Conservation (phyloP, 2,113 vertebrate genomes). For the Takifugu flavidus region DNA sequence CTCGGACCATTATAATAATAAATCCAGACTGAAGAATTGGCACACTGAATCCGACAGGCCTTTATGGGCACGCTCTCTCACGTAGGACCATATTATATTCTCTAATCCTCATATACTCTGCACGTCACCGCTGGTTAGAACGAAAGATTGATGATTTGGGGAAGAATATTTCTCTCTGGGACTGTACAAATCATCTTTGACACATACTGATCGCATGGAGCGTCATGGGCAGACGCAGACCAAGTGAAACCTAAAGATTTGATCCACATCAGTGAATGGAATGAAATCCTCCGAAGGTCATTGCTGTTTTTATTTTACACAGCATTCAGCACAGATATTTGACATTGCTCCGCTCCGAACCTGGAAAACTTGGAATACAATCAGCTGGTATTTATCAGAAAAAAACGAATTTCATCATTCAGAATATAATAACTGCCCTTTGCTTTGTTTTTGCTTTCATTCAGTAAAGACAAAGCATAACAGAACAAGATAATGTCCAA, state of each 20-base stretch:
- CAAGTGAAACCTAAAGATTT: conserved; percentile 19
- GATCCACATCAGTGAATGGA: conserved; percentile 17
- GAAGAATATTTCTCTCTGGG: conserved; percentile 40
- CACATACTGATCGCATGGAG: conserved; percentile 41
- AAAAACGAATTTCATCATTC: too few species aligned
- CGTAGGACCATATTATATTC: conserved; percentile 42
- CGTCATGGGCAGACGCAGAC: conserved; percentile 9
- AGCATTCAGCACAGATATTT: conserved; percentile 3
- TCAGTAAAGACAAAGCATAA: too few species aligned
- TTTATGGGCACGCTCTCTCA: conserved; percentile 63
- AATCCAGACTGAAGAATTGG: conserved; percentile 60
- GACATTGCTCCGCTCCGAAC: not conserved
- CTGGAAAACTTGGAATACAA: too few species aligned
- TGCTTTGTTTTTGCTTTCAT: too few species aligned
- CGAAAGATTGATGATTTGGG: conserved; percentile 50
- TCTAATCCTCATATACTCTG: conserved; percentile 35
- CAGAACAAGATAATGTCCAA: too few species aligned
- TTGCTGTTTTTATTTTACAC: conserved; percentile 8
- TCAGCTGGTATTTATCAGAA: too few species aligned
- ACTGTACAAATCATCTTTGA: conserved; percentile 52
- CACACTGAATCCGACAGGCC: conserved; percentile 66
- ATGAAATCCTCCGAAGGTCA: conserved; percentile 3
- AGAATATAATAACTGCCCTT: too few species aligned
- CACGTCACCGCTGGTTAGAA: conserved; percentile 41
- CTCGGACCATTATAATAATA: conserved; percentile 53